Evolutionary conservation across 2,113 vertebrate species (phyloP).

Genomic region (Coreoperca whiteheadi): DNA sequence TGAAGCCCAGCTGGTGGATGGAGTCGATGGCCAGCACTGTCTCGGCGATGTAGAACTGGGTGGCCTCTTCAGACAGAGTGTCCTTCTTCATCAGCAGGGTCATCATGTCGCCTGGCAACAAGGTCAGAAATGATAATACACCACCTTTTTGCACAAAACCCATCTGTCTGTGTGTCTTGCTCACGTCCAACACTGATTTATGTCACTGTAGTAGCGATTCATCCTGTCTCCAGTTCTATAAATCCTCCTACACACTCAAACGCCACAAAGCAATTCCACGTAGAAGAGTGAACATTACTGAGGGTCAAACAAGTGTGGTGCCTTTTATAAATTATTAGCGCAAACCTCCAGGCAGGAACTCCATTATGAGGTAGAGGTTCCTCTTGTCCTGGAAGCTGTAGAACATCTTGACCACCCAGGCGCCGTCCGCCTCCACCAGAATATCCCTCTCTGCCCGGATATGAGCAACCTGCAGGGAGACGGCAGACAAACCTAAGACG

Average conservation of each 20-base stretch:
- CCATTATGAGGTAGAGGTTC: constrained; percentile 99
- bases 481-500: not conserved
- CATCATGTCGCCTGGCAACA: constrained; percentile 96
- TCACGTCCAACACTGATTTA: not conserved
- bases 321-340: not conserved
- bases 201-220: too few relatives aligned
- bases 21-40: constrained; percentile 97
- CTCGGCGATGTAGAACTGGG: constrained; percentile 99
- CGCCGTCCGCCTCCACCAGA: constrained; percentile 96
- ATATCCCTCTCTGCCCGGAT: constrained; percentile 98
- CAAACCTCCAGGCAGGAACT: constrained; percentile 97
- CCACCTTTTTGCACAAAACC: not conserved
- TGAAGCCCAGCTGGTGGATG: constrained; percentile 98
- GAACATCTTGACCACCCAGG: constrained; percentile 99
- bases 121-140: not conserved
- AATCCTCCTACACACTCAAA: too few relatives aligned
- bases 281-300: not conserved
- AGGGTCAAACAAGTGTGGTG: too few relatives aligned
- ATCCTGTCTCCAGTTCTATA: not conserved
- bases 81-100: constrained; percentile 99
- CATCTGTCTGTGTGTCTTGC: not conserved
- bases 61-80: constrained; percentile 96
- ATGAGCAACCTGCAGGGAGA: constrained; percentile 90
- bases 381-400: constrained; percentile 99
- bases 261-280: not conserved